Percentiles rank a stretch among this genome's conserved stretches.
Conservation (phyloP, 2,888 invertebrate genomes). For the Drosophila lutescens region DNA sequence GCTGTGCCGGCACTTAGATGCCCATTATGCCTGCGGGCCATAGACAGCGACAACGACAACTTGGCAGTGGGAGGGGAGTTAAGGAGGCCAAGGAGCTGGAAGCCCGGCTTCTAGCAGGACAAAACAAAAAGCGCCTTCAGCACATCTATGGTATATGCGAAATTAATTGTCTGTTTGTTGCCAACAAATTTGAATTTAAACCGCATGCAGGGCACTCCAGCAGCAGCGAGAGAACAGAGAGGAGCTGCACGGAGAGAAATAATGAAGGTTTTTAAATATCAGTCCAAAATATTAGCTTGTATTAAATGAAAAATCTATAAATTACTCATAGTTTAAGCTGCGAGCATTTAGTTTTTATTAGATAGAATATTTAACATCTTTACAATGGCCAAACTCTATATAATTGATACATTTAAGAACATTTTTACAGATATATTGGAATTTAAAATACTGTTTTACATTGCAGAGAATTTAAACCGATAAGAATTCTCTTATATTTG, state of each 20-base stretch:
- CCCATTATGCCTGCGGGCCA: conserved; percentile 50
- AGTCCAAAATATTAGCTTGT: too few species aligned
- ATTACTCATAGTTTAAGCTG: too few species aligned
- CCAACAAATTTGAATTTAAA: conserved; percentile 80
- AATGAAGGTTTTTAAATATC: too few species aligned
- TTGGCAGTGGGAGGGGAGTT: background rate
- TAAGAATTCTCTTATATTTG: too few species aligned
- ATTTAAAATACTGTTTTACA: too few species aligned
- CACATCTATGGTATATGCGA: conserved; percentile 74
- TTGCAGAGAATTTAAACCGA: too few species aligned
- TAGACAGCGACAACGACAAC: conserved; percentile 38
- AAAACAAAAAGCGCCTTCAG: conserved; percentile 50
- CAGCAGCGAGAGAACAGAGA: conserved; percentile 2
- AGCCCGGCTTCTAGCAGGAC: conserved; percentile 28
- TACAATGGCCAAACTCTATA: too few species aligned
- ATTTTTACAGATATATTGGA: too few species aligned
- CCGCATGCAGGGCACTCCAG: conserved; percentile 59
- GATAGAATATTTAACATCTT: too few species aligned
- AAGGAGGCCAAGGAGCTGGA: conserved; percentile 9
- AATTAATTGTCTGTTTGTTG: conserved; percentile 81
- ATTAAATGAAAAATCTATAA: too few species aligned
- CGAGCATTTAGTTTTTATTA: too few species aligned
- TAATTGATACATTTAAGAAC: too few species aligned
- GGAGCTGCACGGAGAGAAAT: conserved; percentile 9
- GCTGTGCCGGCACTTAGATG: conserved; percentile 54